These are phyloP conservation scores for Cantharis rustica DNA, from an alignment of 2,888 invertebrate genomes.

Conservation along the genomic window DNA sequence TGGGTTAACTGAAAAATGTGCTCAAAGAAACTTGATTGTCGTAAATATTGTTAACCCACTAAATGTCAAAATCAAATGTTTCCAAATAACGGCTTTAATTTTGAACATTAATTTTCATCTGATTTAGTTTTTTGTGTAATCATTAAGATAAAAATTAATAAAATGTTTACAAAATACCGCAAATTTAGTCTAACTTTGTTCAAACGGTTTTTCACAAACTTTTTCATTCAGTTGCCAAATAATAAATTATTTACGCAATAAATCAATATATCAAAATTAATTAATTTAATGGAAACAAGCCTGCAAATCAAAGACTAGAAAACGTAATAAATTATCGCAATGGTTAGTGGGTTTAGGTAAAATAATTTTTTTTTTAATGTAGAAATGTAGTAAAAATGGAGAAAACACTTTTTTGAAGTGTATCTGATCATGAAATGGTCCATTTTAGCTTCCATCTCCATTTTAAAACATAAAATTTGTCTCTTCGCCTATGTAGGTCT, in stretches of 20 bases:
- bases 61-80: neutral
- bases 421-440: too few relatives aligned
- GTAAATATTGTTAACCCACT: neutral
- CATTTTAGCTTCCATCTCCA: too few relatives aligned
- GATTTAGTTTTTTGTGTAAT: neutral
- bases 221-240: neutral
- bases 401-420: too few relatives aligned
- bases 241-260: too few relatives aligned
- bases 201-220: neutral
- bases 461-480: too few relatives aligned
- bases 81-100: neutral
- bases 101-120: neutral
- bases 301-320: too few relatives aligned
- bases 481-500: too few relatives aligned
- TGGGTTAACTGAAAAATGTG: neutral
- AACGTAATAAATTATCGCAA: too few relatives aligned
- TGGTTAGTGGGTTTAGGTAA: too few relatives aligned
- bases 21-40: neutral
- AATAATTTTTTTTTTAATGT: too few relatives aligned
- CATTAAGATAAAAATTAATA: neutral
- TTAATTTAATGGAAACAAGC: too few relatives aligned
- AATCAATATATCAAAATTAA: neutral
- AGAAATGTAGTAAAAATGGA: too few relatives aligned
- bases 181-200: neutral
- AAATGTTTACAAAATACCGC: neutral